Evolutionary conservation across 1,140 invertebrate genomes (phyloP), one percentile per base, ranked within the genome.

Genomic region (Scylla paramamosain): DNA sequence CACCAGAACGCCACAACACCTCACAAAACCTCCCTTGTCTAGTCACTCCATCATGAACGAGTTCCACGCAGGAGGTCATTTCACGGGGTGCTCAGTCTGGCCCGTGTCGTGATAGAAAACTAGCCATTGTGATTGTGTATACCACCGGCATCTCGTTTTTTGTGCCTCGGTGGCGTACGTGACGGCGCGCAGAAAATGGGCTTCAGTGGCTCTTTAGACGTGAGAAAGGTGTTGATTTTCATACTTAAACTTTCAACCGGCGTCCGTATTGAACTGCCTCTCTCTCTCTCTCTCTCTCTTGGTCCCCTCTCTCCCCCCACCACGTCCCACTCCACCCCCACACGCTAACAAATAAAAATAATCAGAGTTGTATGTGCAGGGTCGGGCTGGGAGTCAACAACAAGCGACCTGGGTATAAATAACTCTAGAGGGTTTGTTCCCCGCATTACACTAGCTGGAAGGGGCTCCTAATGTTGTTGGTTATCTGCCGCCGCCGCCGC

Each of bases 141-240:
- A 77, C 67, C 67, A n/a, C 20, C 67, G n/a, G 67, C 67, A n/a
- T 77, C 67, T 77, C 20, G 16, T 77, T n/a, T 77, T 77, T 77
- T n/a, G 16, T n/a, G 10, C 16, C 52, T 20, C 16, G 52, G 52
- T 0, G 20, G 67, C 67, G 67, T 77, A 77, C 67, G 67, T 77
- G 67, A 77, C 67, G 20, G 12, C 67, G n/a, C 16, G 25, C 67
- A n/a, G 67, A n/a, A 77, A 77, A 77, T 20, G n/a, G 67, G 67
- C 67, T 77, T 77, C 67, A 77, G 67, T 7, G n/a, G 67, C 67
- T 77, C 67, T 77, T 77, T n/a, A 77, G 67, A n/a, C 67, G 67
- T 77, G 67, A 77, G 67, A 77, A 77, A 77, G 25, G 67, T 77
- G 67, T 77, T 77, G 67, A 77, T 77, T 77, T 77, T 77, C 67